Conservation (phyloP, 2,113 vertebrate genomes). For the Lamprotornis superbus region DNA sequence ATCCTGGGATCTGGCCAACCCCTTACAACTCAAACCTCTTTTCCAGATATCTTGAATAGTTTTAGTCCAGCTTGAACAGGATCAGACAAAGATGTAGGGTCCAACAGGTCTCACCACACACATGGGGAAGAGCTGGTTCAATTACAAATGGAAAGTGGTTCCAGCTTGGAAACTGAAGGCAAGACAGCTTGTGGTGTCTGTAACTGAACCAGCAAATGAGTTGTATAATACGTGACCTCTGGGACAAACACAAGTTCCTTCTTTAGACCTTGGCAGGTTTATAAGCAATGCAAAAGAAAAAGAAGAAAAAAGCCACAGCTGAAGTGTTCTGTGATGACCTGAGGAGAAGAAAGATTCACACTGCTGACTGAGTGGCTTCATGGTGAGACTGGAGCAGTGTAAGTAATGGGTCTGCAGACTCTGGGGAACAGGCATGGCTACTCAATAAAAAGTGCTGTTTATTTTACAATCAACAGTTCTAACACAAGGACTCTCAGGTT, state of each 20-base stretch:
- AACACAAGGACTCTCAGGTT: background rate
- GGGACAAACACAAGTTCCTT: conserved; percentile 3
- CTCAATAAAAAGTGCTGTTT: conserved; percentile 37
- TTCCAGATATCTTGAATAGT: background rate
- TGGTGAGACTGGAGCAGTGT: background rate
- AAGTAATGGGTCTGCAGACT: background rate
- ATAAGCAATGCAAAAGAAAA: background rate
- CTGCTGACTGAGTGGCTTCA: background rate
- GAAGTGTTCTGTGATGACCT: background rate
- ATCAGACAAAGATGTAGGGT: background rate
- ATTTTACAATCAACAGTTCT: conserved; percentile 5
- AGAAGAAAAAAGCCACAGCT: background rate
- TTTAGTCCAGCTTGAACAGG: background rate
- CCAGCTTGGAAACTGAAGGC: background rate
- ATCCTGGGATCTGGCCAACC: background rate
- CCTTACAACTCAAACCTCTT: background rate
- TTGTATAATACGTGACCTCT: background rate
- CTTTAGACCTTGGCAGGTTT: conserved; percentile 1
- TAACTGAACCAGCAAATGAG: conserved; percentile 40
- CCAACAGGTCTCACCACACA: background rate
- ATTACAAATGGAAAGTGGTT: conserved; percentile 37
- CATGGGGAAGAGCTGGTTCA: conserved; percentile 1
- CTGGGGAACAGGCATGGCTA: background rate
- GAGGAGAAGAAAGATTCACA: conserved; percentile 17
- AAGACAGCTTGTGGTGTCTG: background rate